Base-by-base conservation (phyloP, 92 coral and sea anemone species). In the Epizoanthus ramosus region DNA sequence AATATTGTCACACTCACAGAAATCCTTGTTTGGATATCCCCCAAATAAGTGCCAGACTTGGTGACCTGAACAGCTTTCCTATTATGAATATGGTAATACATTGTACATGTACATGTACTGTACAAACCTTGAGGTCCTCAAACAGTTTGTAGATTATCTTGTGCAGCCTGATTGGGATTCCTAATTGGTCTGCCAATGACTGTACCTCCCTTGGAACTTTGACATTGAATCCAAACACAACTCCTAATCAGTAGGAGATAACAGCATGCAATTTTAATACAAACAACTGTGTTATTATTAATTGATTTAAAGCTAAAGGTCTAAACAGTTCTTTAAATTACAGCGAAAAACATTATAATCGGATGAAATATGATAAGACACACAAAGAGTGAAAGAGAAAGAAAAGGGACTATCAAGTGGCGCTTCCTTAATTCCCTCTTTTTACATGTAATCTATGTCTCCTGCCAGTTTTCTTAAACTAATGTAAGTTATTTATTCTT, bases 181-280 rank as follows among this genome's bases (percentile, higher is more conserved):
- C 94, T 63, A 90, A 80, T 75, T 90, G 92, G 50, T 90, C 88
- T 2, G 99, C 99, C 56, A 96, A 90, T 47, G 83, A 75, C 68
- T 90, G 94, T 7, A 94, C 83, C 28, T 94, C 94, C 74, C 93
- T 94, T 15, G 99, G 84, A 15, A 84, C 90, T 79, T 91, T 91
- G 47, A 96, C 96, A 81, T 96, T 96, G 58, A 96, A 96, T 18
- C 92, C 91, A 85, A 96, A 92, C 50, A 96, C 91, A 47, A 94
- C 83, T 21, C 98, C 99, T 96, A 72, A 22, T 1, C 14, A 50
- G 54, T 10, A 59, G 9, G 71, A 43, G 7, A 77, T 77, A n/a
- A 77, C 19, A 31, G n/a, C 47, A 67, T 28, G 31, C 31, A 28
- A 37, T 5, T 64, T 10, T 23, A 12, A 64, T 35, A 12, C 33